These are phyloP conservation scores for Mechanitis mazaeus DNA, from an alignment of 2,888 invertebrate species.

Conservation along the genomic window DNA sequence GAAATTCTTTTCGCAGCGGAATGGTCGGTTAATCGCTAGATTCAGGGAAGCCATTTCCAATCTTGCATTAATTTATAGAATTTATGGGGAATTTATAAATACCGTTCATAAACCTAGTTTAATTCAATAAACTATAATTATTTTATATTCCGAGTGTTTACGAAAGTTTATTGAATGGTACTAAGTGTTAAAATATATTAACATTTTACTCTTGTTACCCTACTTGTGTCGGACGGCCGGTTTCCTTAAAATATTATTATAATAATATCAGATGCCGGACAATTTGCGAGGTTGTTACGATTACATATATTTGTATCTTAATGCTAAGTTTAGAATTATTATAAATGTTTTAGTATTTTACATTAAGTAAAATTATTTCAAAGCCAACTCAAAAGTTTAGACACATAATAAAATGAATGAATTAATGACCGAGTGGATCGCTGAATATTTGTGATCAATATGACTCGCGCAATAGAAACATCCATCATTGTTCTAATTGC, in stretches of 20 bases:
- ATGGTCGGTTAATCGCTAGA: neutral
- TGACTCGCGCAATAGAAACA: no score
- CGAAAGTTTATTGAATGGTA: neutral
- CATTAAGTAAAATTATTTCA: no score
- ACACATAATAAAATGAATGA: no score
- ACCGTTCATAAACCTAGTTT: neutral
- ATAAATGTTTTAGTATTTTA: no score
- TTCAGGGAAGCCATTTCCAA: neutral
- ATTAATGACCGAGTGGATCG: no score
- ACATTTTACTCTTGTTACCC: slow-evolving; percentile 4
- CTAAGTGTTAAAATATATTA: neutral
- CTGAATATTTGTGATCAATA: no score
- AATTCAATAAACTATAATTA: neutral
- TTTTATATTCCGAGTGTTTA: neutral
- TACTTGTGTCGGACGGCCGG: neutral
- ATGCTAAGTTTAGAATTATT: no score
- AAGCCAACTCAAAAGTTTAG: no score
- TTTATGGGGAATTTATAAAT: neutral
- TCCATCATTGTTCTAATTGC: no score
- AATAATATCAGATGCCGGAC: neutral
- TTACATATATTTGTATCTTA: neutral
- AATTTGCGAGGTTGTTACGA: neutral
- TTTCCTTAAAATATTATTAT: neutral
- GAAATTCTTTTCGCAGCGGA: neutral
- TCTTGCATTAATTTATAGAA: neutral